These are phyloP conservation scores for Xiphydria camelus DNA, from an alignment of 2,888 invertebrate genomes.

Conservation along the genomic window DNA sequence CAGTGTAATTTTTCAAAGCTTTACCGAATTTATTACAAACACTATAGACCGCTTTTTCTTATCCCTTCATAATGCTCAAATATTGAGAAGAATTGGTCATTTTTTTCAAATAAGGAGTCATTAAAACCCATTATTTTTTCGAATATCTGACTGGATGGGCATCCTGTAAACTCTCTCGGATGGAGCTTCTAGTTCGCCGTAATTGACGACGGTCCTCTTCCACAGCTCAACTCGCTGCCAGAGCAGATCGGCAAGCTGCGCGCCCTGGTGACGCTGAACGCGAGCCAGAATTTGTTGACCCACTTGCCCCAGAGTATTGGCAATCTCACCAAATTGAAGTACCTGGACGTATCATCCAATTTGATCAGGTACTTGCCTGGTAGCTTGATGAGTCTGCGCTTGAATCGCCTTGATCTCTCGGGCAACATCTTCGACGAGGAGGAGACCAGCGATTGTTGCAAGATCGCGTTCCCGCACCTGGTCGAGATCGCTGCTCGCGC, in stretches of 20 bases:
- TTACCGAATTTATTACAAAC: too few relatives aligned
- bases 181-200: too few relatives aligned
- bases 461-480: conserved; percentile 60
- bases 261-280: conserved; percentile 65
- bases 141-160: too few relatives aligned
- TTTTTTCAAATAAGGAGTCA: too few relatives aligned
- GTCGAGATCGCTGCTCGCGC: conserved; percentile 62
- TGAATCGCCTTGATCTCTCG: conserved; percentile 65
- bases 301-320: conserved; percentile 70
- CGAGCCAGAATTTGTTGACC: conserved; percentile 66
- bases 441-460: conserved; percentile 23
- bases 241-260: conserved; percentile 66
- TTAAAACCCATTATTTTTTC: too few relatives aligned
- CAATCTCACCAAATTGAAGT: conserved; percentile 60
- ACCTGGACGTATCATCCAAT: conserved; percentile 64
- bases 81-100: too few relatives aligned
- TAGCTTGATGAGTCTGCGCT: conserved; percentile 61
- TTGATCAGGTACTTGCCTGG: conserved; percentile 64
- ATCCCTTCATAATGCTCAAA: too few relatives aligned
- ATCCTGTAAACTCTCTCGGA: too few relatives aligned
- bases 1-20: too few relatives aligned
- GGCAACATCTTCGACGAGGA: conserved; percentile 60
- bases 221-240: too few relatives aligned
- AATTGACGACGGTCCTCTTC: too few relatives aligned
- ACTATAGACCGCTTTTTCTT: too few relatives aligned